Conservation (phyloP, 2,797 vertebrate genomes). For the Lophotriccus pileatus region DNA sequence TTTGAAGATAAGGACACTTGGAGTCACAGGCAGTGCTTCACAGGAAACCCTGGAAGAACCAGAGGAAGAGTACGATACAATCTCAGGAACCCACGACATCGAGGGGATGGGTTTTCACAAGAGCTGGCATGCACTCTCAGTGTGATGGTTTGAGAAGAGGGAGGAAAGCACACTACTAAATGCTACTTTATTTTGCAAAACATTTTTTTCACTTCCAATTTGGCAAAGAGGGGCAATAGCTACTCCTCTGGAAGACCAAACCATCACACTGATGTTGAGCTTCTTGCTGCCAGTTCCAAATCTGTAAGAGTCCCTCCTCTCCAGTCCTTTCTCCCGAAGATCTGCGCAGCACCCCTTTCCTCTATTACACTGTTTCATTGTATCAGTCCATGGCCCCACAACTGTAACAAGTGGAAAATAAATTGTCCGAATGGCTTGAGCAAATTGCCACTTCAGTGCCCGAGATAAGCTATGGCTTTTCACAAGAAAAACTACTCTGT, state of each 20-base stretch:
- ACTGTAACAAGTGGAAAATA: not conserved
- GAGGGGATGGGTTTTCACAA: not conserved
- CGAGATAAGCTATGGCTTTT: rapidly evolving
- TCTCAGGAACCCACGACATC: not conserved
- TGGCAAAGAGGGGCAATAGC: not conserved
- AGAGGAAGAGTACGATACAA: conserved; percentile 22
- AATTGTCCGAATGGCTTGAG: rapidly evolving
- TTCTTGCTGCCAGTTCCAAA: not conserved
- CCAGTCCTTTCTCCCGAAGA: not conserved
- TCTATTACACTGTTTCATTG: not conserved
- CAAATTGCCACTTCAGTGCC: not conserved
- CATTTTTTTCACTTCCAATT: not conserved
- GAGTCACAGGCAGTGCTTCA: not conserved
- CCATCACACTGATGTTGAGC: not conserved
- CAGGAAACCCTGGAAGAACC: conserved; percentile 27
- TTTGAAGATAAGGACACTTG: not conserved
- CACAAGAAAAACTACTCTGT: not conserved
- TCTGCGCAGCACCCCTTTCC: not conserved
- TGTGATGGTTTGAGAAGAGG: not conserved
- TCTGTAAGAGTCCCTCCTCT: not conserved
- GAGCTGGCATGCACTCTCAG: not conserved
- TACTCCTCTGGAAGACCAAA: not conserved
- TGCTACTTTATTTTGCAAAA: not conserved
- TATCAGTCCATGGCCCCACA: rapidly evolving
- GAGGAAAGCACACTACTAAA: not conserved